These are phyloP conservation scores for Melanotaenia parkinsoni DNA, from an alignment of 2,797 vertebrate species.

Conservation along the genomic window DNA sequence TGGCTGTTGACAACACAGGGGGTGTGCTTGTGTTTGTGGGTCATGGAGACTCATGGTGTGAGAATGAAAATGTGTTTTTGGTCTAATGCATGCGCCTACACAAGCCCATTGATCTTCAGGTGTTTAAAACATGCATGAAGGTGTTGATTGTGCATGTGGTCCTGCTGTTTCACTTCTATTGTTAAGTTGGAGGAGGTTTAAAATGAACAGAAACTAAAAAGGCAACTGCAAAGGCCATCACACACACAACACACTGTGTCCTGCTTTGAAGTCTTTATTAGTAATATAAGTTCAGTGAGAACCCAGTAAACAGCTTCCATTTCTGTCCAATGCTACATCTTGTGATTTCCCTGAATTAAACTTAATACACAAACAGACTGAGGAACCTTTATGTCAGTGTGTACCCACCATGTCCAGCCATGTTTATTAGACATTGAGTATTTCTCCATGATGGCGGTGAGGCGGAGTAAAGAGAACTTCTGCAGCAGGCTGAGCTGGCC, in stretches of 20 bases:
- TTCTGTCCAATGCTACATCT: neutral
- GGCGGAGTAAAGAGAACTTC: conserved; percentile 94
- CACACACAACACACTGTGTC: neutral
- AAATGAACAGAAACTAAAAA: conserved; percentile 9
- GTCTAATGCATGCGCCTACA: conserved; percentile 2
- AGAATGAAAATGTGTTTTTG: conserved; percentile 12
- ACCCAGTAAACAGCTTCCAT: neutral
- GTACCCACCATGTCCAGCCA: conserved; percentile 95
- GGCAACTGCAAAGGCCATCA: neutral
- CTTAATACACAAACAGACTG: neutral
- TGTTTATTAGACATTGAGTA: conserved; percentile 97
- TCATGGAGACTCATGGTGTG: neutral
- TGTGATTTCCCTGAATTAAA: neutral
- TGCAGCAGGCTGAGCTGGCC: conserved; percentile 94
- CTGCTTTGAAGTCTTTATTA: neutral
- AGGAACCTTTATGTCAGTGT: neutral
- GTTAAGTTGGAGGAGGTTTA: neutral
- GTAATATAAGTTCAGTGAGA: neutral
- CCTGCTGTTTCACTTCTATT: conserved; percentile 12
- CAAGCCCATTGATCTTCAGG: neutral
- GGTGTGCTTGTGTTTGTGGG: conserved; percentile 41
- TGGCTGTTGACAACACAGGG: conserved; percentile 42
- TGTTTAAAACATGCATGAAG: conserved; percentile 10
- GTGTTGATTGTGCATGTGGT: conserved; percentile 9
- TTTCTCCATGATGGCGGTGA: conserved; percentile 99